Percentiles rank a stretch among this genome's conserved stretches.
Evolutionary conservation across 2,797 vertebrate species (phyloP).

Genomic region (Clarias laeviceps): DNA sequence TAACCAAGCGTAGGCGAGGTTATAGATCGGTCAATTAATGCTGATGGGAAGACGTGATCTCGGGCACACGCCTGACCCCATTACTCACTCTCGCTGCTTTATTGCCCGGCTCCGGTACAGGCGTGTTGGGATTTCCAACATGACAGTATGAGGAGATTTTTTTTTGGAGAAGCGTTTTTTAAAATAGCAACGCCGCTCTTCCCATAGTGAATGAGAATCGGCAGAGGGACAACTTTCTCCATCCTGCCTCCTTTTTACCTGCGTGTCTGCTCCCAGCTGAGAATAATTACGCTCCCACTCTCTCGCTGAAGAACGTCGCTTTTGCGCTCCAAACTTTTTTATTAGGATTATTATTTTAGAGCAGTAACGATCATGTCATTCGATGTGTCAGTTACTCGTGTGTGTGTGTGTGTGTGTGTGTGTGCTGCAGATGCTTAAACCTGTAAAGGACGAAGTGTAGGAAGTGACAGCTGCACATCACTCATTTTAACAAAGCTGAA

Average conservation of each 20-base stretch:
- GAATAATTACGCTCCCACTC: conserved; percentile 36
- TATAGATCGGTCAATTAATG: not conserved
- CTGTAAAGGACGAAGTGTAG: not conserved
- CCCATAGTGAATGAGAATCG: conserved; percentile 33
- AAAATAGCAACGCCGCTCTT: conserved; percentile 32
- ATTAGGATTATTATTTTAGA: not conserved
- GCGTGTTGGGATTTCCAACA: conserved; percentile 23
- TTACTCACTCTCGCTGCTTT: not conserved
- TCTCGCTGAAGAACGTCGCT: not conserved
- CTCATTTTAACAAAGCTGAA: conserved; percentile 4
- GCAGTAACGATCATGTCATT: conserved; percentile 9
- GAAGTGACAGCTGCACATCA: not conserved
- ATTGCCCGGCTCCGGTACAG: not conserved
- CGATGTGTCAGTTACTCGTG: not conserved
- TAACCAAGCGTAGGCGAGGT: conserved; percentile 7
- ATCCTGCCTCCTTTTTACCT: conserved; percentile 5
- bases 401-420: conserved; percentile 1
- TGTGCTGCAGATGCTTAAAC: not conserved
- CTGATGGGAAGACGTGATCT: not conserved
- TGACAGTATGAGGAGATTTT: conserved; percentile 41
- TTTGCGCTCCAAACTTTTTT: conserved; percentile 6
- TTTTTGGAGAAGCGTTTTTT: conserved; percentile 17
- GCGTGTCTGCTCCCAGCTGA: conserved; percentile 17
- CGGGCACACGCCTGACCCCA: not conserved
- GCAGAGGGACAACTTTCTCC: conserved; percentile 17